phyloP scores from a whole-genome alignment of 2,113 vertebrate species.

The Cathartes aura region DNA sequence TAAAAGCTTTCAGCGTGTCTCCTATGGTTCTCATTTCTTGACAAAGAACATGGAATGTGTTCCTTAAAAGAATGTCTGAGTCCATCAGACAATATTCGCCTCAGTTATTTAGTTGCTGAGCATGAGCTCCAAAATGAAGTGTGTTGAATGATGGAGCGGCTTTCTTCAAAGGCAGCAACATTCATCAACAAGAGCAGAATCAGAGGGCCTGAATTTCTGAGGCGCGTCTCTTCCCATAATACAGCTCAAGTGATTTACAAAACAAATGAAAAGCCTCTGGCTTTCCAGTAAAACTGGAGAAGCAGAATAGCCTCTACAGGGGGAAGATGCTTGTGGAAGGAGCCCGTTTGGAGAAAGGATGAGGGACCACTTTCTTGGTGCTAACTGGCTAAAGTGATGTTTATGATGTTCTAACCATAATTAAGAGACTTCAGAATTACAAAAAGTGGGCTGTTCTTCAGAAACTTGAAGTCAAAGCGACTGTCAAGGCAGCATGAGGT shows the following conservation, averaged over 20 bases:
- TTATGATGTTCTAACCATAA: neutral
- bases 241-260: neutral
- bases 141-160: too few species aligned
- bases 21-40: neutral
- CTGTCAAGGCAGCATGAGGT: neutral
- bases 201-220: neutral
- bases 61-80: neutral
- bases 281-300: neutral
- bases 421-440: neutral
- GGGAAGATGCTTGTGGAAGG: neutral
- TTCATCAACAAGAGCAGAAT: neutral
- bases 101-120: neutral
- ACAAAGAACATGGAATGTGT: neutral
- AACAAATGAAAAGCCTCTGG: neutral
- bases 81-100: neutral
- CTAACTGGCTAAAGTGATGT: neutral
- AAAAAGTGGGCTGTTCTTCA: neutral
- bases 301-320: neutral
- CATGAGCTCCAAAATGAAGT: neutral
- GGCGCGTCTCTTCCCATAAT: neutral
- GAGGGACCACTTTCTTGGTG: neutral
- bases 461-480: neutral
- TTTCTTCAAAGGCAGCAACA: neutral
- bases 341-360: neutral
- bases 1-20: neutral